phyloP scores from a whole-genome alignment of 1,140 invertebrate genomes.

The Leptopilina clavipes region DNA sequence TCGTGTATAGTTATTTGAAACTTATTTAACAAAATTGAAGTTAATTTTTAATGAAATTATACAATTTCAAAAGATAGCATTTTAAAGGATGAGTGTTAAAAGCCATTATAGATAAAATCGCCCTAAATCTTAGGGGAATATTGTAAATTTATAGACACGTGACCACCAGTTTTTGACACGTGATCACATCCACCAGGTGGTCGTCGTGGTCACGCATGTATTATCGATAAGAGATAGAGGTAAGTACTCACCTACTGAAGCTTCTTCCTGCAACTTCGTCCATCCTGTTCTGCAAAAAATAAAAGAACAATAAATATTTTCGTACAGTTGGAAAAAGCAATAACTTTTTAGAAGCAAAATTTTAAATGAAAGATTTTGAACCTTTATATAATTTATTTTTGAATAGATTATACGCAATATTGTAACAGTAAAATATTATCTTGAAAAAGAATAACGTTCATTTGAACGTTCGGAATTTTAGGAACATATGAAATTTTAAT shows the following conservation, averaged over 20 bases:
- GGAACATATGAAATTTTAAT: too few relatives aligned
- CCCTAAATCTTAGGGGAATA: slow-evolving; percentile 34
- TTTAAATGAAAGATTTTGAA: too few relatives aligned
- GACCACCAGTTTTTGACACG: slow-evolving; percentile 58
- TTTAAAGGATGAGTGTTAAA: slow-evolving; percentile 32
- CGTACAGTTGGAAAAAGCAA: too few relatives aligned
- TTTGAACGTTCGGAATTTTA: too few relatives aligned
- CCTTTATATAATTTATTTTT: too few relatives aligned
- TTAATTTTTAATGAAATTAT: slow-evolving; percentile 23
- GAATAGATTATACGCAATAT: too few relatives aligned
- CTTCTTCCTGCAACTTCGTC: neutral
- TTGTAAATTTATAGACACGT: slow-evolving; percentile 58
- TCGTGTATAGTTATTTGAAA: neutral
- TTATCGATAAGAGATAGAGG: slow-evolving; percentile 27
- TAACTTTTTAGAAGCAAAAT: too few relatives aligned
- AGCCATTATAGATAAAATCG: slow-evolving; percentile 30
- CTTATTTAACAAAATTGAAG: neutral
- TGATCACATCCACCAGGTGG: slow-evolving; percentile 60
- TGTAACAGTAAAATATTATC: too few relatives aligned
- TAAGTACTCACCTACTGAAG: slow-evolving; percentile 8
- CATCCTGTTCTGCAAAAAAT: slow-evolving; percentile 8
- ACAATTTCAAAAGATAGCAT: slow-evolving; percentile 10
- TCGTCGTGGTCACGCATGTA: slow-evolving; percentile 53
- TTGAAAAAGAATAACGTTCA: too few relatives aligned
- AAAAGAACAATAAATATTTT: neutral